Conservation (phyloP, 2,888 invertebrate species). For the Dicranocentrus wangi region DNA sequence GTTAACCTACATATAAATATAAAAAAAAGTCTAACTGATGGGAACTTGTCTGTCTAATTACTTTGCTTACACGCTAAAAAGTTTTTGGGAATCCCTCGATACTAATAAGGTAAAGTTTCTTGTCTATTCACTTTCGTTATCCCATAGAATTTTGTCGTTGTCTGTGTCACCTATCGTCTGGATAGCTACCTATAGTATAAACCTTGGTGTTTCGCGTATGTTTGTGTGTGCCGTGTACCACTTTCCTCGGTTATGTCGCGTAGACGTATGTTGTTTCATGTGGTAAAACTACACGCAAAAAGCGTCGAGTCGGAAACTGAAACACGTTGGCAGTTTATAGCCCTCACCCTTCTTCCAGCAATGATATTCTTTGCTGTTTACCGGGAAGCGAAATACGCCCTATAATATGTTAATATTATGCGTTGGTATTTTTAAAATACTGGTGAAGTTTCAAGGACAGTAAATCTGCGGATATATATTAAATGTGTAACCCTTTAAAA, state of each 20-base stretch:
- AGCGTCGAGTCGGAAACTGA: too few relatives aligned
- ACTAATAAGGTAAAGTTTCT: constrained; percentile 69
- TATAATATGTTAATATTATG: too few relatives aligned
- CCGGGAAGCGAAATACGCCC: too few relatives aligned
- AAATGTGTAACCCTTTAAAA: too few relatives aligned
- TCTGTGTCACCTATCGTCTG: constrained; percentile 7
- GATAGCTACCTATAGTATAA: neutral
- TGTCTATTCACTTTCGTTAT: constrained; percentile 41
- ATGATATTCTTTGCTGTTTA: too few relatives aligned
- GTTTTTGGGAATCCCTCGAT: constrained; percentile 71
- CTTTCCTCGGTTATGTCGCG: neutral
- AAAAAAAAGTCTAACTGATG: constrained; percentile 46
- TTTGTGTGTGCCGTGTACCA: neutral
- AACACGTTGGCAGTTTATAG: too few relatives aligned
- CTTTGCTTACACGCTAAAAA: constrained; percentile 71
- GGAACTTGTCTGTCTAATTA: constrained; percentile 56
- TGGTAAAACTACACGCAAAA: too few relatives aligned
- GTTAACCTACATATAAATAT: constrained; percentile 14
- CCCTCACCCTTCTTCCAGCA: too few relatives aligned
- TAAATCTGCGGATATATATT: too few relatives aligned
- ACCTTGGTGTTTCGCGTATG: constrained; percentile 1
- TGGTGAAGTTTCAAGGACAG: too few relatives aligned
- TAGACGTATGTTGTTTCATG: too few relatives aligned
- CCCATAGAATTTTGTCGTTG: neutral
- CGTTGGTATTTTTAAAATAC: too few relatives aligned